Conservation (phyloP, 2,797 vertebrate genomes). For the Percopsis omiscomaycus region DNA sequence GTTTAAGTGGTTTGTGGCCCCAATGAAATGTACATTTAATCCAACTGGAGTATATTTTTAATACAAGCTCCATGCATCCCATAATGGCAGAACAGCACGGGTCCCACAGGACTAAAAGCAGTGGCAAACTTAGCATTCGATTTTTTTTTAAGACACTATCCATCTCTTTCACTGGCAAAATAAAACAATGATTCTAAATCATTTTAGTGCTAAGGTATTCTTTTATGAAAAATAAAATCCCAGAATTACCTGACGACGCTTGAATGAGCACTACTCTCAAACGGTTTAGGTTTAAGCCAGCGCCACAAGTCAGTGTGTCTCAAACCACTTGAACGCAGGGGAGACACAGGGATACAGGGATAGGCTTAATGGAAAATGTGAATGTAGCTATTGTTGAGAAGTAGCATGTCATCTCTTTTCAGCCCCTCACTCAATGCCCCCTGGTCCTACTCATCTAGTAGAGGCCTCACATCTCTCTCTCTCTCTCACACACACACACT, state of each 20-base stretch:
- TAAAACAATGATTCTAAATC: not conserved
- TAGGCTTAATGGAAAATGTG: constrained; percentile 27
- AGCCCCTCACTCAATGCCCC: constrained; percentile 53
- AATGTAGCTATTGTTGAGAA: constrained; percentile 39
- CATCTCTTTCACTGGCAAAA: not conserved
- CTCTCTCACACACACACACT: constrained; percentile 39
- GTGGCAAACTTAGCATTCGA: not conserved
- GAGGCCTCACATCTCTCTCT: constrained; percentile 33
- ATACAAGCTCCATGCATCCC: constrained; percentile 8
- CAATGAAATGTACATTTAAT: constrained; percentile 35
- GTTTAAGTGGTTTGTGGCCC: constrained; percentile 30
- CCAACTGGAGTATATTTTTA: constrained; percentile 30
- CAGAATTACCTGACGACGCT: not conserved
- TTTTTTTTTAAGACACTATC: not conserved
- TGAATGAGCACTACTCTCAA: not conserved
- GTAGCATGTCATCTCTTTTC: constrained; percentile 35
- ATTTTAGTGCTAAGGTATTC: not conserved
- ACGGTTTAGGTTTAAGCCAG: not conserved
- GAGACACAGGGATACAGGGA: constrained; percentile 12
- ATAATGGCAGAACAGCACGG: constrained; percentile 4
- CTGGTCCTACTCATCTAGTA: constrained; percentile 59
- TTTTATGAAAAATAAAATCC: not conserved
- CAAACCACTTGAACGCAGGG: constrained; percentile 2
- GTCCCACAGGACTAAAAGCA: constrained; percentile 3
- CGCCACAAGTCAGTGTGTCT: not conserved